These are phyloP conservation scores for Ceratina calcarata DNA, from an alignment of 1,140 invertebrate genomes.

Conservation along the genomic window DNA sequence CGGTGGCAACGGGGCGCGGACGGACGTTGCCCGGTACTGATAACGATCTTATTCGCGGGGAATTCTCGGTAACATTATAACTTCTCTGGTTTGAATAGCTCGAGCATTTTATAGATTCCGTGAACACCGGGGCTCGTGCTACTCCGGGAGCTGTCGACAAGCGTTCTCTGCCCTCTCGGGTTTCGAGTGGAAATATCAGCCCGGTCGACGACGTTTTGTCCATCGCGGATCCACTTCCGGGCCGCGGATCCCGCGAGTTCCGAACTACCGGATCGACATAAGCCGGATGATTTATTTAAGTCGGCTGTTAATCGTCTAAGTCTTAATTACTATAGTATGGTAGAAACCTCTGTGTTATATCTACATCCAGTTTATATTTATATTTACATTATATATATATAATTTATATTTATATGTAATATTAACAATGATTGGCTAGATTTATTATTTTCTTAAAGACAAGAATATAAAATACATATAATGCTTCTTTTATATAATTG, in stretches of 20 bases:
- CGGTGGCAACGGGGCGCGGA: slow-evolving; percentile 31
- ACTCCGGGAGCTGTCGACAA: slow-evolving; percentile 27
- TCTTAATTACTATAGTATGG: too few relatives aligned
- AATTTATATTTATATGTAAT: too few relatives aligned
- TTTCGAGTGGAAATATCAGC: slow-evolving; percentile 21
- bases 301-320: too few relatives aligned
- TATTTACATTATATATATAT: too few relatives aligned
- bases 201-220: neutral
- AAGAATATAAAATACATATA: too few relatives aligned
- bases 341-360: too few relatives aligned
- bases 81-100: slow-evolving; percentile 65
- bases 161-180: slow-evolving; percentile 18
- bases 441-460: too few relatives aligned
- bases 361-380: too few relatives aligned
- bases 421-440: too few relatives aligned
- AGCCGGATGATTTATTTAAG: too few relatives aligned
- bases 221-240: slow-evolving; percentile 17
- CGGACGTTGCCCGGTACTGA: slow-evolving; percentile 51
- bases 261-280: neutral
- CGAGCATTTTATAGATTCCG: slow-evolving; percentile 63
- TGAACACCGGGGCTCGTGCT: slow-evolving; percentile 35
- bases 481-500: too few relatives aligned
- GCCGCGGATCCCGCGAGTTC: slow-evolving; percentile 26
- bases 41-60: slow-evolving; percentile 61
- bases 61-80: slow-evolving; percentile 70